Percentiles rank a stretch among this genome's conserved stretches.
These are phyloP conservation scores for Macroteleia sp. DNA, from an alignment of 2,888 invertebrate genomes.

Conservation along the genomic window DNA sequence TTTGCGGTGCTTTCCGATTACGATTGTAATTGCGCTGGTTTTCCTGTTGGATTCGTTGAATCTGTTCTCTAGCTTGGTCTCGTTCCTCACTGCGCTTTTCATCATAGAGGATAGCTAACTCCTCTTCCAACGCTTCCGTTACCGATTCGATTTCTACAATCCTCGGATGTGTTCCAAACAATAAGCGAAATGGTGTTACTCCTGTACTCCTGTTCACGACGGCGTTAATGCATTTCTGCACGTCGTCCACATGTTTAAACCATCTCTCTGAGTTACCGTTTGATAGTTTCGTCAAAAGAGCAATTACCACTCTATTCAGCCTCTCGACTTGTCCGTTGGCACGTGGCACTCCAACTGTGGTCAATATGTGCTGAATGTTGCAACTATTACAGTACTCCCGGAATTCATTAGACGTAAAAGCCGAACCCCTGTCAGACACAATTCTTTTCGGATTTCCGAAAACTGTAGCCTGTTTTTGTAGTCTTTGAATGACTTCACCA, in stretches of 20 bases:
- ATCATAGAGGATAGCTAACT: neutral
- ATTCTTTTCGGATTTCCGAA: conserved; percentile 58
- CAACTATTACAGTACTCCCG: neutral
- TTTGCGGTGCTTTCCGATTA: conserved; percentile 22
- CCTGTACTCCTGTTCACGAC: neutral
- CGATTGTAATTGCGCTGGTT: conserved; percentile 54
- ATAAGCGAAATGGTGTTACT: neutral
- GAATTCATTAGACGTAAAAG: neutral
- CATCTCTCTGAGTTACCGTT: neutral
- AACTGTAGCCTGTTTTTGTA: conserved; percentile 37
- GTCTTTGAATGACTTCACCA: conserved; percentile 31
- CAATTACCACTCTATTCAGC: neutral
- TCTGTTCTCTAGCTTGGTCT: conserved; percentile 47
- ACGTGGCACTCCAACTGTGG: neutral
- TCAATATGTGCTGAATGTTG: neutral
- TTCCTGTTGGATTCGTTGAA: conserved; percentile 61
- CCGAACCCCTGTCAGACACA: conserved; percentile 2
- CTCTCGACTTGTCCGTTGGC: neutral
- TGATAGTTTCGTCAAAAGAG: conserved; percentile 1
- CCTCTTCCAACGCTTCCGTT: neutral
- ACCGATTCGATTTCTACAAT: neutral
- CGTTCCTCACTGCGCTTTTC: neutral
- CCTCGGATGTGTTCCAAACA: conserved; percentile 1
- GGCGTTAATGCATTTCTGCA: conserved; percentile 10
- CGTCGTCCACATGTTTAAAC: conserved; percentile 3